Evolutionary conservation across 2,113 vertebrate species (phyloP), one percentile per base, ranked within the genome.

Genomic region (Colistium nudipinnis): DNA sequence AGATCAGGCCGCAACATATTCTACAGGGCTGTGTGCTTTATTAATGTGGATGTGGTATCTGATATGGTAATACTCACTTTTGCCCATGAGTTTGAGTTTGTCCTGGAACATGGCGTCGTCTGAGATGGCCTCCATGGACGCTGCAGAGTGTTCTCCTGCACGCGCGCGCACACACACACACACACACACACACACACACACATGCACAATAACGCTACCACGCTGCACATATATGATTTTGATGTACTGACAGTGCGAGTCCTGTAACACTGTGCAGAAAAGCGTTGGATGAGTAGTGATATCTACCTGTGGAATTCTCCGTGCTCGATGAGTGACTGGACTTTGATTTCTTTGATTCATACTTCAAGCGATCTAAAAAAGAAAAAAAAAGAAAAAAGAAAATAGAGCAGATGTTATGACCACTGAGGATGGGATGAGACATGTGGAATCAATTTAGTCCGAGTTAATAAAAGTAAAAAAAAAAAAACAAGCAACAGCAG

Each of bases 61-160:
- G 5, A 41, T 52, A 45, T 11, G 11, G 20, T 8, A 10, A 31
- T 1, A 55, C 96, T 96, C 91, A 98, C 98, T 98, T 92, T 99
- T 99, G 1, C 98, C 98, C 98, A 99, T 99, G 93, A 96, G 98
- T 82, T 96, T 98, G 79, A 99, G 86, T 87, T 97, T 99, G 93
- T 98, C 98, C 91, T 96, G 93, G 92, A 99, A 99, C 89, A 97
- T 92, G 86, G 97, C 96, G 57, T 99, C 98, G 47, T 99, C 98
- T 25, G 95, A 97, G 70, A 94, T 91, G 1, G 94, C 76, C 20
- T 98, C 97, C 16, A 90, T 66, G 10, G 87, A 81, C 49, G 83
- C 92, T 35, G 93, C 90, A 44, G 89, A 76, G 62, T 59, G 87
- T 0, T 95, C 93, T 78, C 93, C 94, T 96, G 89, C 13, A 86